A percentile compares a stretch with the other conserved stretches of the same genome.
Conservation (phyloP, 2,888 invertebrate species). For the Patella depressa region DNA sequence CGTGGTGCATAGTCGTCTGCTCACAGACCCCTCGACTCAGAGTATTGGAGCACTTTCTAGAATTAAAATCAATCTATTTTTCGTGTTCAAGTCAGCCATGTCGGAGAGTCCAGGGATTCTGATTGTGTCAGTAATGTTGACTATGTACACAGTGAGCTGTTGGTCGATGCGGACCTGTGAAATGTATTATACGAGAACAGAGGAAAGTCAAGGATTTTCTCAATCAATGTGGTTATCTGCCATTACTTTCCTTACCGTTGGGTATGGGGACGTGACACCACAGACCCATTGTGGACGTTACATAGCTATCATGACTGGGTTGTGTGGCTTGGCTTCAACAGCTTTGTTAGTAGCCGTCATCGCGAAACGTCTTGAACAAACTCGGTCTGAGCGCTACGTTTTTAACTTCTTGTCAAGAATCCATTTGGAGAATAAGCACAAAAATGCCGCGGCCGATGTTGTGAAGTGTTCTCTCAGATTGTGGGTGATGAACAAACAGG, state of each 20-base stretch:
- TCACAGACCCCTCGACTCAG: constrained; percentile 56
- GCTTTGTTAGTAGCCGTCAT: constrained; percentile 60
- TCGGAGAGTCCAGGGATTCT: constrained; percentile 50
- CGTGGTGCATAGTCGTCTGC: constrained; percentile 56
- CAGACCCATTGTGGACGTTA: constrained; percentile 61
- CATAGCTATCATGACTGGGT: constrained; percentile 54
- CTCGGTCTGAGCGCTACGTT: constrained; percentile 56
- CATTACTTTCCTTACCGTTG: constrained; percentile 61
- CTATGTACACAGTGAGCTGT: constrained; percentile 52
- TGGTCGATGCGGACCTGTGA: constrained; percentile 65
- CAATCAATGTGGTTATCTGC: constrained; percentile 62
- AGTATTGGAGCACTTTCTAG: constrained; percentile 59
- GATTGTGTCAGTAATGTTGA: constrained; percentile 51
- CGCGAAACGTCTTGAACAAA: constrained; percentile 57
- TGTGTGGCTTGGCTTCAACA: constrained; percentile 58
- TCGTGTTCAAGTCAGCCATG: constrained; percentile 62
- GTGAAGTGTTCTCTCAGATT: constrained; percentile 51
- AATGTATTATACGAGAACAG: constrained; percentile 50
- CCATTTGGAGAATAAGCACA: constrained; percentile 51
- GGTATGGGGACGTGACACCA: constrained; percentile 60
- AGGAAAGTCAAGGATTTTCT: constrained; percentile 45
- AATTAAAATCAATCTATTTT: constrained; percentile 58
- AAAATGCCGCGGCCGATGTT: constrained; percentile 56
- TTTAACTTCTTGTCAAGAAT: constrained; percentile 57
- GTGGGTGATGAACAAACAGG: constrained; percentile 9